phyloP scores from a whole-genome alignment of 2,888 invertebrate genomes.

The Drosophila neutralis region DNA sequence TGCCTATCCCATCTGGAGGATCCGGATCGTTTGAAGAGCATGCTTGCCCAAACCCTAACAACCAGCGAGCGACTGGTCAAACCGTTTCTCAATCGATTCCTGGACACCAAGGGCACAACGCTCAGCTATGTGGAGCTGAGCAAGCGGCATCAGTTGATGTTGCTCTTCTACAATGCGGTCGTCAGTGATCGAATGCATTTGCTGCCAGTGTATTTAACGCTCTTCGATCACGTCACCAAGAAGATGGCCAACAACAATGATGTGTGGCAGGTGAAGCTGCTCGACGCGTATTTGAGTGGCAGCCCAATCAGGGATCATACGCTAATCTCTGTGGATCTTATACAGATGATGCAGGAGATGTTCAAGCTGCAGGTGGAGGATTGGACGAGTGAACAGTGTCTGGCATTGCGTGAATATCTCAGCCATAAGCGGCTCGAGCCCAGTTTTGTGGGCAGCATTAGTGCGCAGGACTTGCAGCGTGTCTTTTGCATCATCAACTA shows the following conservation, averaged over 20 bases:
- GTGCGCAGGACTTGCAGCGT: conserved; percentile 69
- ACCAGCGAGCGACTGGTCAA: conserved; percentile 90
- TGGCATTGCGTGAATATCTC: conserved; percentile 79
- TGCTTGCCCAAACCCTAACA: conserved; percentile 92
- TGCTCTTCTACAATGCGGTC: conserved; percentile 92
- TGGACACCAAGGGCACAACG: conserved; percentile 83
- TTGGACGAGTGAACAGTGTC: conserved; percentile 59
- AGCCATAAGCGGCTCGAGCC: conserved; percentile 67
- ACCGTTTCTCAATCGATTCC: conserved; percentile 89
- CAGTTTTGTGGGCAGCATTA: conserved; percentile 67
- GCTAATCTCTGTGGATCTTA: conserved; percentile 82
- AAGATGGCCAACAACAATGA: conserved; percentile 82
- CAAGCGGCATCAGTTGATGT: conserved; percentile 87
- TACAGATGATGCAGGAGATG: conserved; percentile 81
- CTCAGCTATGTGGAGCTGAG: conserved; percentile 79
- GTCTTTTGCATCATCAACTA: conserved; percentile 81
- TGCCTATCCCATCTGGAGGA: conserved; percentile 94
- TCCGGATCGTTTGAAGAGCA: conserved; percentile 91
- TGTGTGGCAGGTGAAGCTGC: conserved; percentile 91
- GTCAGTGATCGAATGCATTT: conserved; percentile 92
- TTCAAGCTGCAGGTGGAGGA: conserved; percentile 76
- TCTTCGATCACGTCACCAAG: conserved; percentile 86
- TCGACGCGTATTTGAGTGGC: conserved; percentile 86
- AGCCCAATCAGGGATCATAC: conserved; percentile 54
- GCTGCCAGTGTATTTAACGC: conserved; percentile 89